Base-by-base conservation (phyloP, 1,140 invertebrate genomes). In the Drosophila watanabei region DNA sequence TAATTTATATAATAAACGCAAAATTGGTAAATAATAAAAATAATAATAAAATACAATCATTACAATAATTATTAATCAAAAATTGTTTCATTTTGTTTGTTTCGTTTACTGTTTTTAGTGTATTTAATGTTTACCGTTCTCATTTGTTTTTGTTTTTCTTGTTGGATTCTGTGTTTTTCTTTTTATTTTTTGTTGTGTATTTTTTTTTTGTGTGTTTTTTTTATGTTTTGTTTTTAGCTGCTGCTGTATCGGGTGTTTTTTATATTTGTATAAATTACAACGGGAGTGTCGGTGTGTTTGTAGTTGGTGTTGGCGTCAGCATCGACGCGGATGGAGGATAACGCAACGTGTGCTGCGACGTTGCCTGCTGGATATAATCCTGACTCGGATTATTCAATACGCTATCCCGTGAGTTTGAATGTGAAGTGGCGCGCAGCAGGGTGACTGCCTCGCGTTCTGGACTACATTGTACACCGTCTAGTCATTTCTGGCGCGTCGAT, bases 371-470 rank as follows among this genome's bases (percentile, higher is more conserved):
- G 81, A 93, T 87, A 84, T 93, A 93, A 93, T 93, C 93, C 92
- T 93, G 93, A 85, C 92, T 93, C 54, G 91, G 93, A 93, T 93
- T 93, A 93, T 93, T 93, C 82, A 96, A 94, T 82, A 95, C 94
- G 91, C 95, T 95, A 93, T 96, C 95, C 77, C 95, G 94, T 75
- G 95, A 96, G 83, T 95, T 95, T 80, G 95, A 95, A 92, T 95
- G 95, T 91, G 95, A 95, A 88, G 95, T 95, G 70, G 95, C 95
- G 82, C 95, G 94, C 69, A 96, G 92, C 87, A 96, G 93, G 41
- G 95, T 96, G 63, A 96, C 95, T 80, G 95, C 95, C 91, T 96
- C 95, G 86, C 95, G 95, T 93, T 96, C 95, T 78, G 95, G 94
- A 93, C 93, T 93, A 93, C 93, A 93, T 93, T 93, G 93, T 80